Percentiles rank a stretch among this genome's conserved stretches.
Evolutionary conservation across 35 echinoderm and acorn worm species (phyloP).

Genomic region (Apostichopus californicus): DNA sequence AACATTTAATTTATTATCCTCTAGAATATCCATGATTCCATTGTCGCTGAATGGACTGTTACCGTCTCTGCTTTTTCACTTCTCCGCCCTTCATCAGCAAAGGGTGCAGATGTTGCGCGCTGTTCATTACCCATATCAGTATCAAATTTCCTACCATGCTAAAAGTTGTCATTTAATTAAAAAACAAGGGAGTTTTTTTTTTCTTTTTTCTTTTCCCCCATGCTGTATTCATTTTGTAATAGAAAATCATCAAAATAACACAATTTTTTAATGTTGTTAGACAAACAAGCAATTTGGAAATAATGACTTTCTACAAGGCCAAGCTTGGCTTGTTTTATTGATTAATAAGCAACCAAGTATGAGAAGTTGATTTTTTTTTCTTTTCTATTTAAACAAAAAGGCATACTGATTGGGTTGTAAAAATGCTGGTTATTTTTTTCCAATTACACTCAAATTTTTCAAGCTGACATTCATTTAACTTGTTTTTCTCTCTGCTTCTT

Average conservation of each 20-base stretch:
- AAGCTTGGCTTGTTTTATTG: slow-evolving; percentile 35
- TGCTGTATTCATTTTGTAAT: neutral
- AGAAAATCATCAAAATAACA: slow-evolving; percentile 2
- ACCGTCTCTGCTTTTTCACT: too few species aligned
- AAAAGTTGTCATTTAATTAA: slow-evolving; percentile 21
- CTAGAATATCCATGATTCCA: too few species aligned
- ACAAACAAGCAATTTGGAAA: slow-evolving; percentile 22
- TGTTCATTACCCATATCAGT: neutral
- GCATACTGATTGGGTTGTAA: neutral
- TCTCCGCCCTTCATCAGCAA: neutral
- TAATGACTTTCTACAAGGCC: slow-evolving; percentile 36
- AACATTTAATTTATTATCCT: too few species aligned
- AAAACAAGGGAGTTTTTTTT: neutral
- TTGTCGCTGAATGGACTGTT: too few species aligned
- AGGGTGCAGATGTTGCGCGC: neutral
- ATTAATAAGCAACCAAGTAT: neutral
- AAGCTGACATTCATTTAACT: neutral
- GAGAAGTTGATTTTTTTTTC: neutral
- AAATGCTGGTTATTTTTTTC: slow-evolving; percentile 1
- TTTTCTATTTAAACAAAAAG: neutral
- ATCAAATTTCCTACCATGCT: neutral
- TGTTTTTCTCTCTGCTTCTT: neutral
- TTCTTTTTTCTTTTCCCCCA: neutral
- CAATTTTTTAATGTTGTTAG: slow-evolving; percentile 22
- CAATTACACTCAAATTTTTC: neutral